phyloP scores from a whole-genome alignment of 1,140 invertebrate species.

The Drosophila pectinifera region DNA sequence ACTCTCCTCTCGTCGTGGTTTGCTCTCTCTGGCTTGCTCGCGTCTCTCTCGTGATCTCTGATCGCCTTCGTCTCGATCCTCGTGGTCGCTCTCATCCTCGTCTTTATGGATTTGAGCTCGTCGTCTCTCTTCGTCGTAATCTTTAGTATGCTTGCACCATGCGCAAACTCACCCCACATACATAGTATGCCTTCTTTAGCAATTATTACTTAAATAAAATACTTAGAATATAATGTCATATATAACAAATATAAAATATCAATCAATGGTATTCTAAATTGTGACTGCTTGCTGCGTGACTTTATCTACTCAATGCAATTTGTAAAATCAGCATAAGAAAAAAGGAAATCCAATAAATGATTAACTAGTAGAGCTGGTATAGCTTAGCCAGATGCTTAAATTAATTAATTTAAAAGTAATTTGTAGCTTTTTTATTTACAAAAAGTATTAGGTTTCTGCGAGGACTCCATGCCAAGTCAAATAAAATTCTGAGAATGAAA shows the following conservation, averaged over 20 bases:
- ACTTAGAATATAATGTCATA: too few species aligned
- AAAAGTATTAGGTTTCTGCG: slow-evolving; percentile 3
- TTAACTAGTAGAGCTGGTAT: not conserved
- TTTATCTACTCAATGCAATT: not conserved
- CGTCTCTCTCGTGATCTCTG: too few species aligned
- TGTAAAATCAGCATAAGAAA: not conserved
- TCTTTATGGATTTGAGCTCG: too few species aligned
- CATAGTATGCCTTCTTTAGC: not conserved
- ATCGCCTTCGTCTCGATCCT: too few species aligned
- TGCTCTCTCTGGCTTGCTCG: too few species aligned
- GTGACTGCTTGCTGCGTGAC: not conserved
- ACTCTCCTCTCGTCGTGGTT: too few species aligned
- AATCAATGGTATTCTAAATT: not conserved
- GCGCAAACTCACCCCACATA: too few species aligned
- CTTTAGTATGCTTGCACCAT: too few species aligned
- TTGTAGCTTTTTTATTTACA: not conserved
- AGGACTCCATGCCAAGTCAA: slow-evolving; percentile 11
- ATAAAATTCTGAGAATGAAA: not conserved
- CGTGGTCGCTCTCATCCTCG: too few species aligned
- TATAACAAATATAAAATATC: not conserved
- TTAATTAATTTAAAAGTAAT: not conserved
- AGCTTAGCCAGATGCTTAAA: not conserved
- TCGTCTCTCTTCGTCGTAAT: too few species aligned
- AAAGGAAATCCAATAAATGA: not conserved
- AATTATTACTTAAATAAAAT: too few species aligned